These are phyloP conservation scores for Cyanoramphus novaezelandiae DNA, from an alignment of 2,113 vertebrate genomes.

Conservation along the genomic window DNA sequence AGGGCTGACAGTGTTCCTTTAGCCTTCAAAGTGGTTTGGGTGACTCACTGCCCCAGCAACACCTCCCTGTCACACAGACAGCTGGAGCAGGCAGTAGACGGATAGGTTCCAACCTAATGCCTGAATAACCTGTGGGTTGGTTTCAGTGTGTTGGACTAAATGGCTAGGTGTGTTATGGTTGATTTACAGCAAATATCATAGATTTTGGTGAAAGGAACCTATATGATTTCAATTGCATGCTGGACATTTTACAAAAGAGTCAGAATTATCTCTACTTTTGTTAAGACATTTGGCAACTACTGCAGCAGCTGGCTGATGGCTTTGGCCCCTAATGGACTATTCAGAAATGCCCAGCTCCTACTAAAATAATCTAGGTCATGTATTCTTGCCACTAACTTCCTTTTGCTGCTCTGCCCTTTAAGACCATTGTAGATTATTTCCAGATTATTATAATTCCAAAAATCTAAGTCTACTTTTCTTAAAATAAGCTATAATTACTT, in stretches of 20 bases:
- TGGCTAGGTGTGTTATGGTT: neutral
- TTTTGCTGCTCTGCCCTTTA: neutral
- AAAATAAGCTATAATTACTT: neutral
- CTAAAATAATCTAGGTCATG: neutral
- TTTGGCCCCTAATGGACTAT: neutral
- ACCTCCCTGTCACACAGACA: neutral
- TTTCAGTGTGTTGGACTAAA: neutral
- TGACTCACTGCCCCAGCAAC: neutral
- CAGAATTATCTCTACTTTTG: neutral
- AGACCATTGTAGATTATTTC: neutral
- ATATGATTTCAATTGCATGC: neutral
- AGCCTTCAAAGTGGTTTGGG: neutral
- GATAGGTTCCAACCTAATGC: rapidly evolving
- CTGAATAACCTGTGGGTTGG: neutral
- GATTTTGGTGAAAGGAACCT: neutral
- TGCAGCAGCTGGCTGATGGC: neutral
- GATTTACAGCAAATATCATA: neutral
- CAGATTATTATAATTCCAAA: neutral
- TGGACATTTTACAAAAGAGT: neutral
- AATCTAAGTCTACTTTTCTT: neutral
- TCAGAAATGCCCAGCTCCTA: neutral
- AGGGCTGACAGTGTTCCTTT: neutral
- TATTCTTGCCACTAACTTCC: neutral
- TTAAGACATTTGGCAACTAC: neutral
- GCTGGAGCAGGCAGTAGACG: neutral